These are phyloP conservation scores for Xenopus laevis DNA, from an alignment of 2,113 vertebrate species.

Conservation along the genomic window DNA sequence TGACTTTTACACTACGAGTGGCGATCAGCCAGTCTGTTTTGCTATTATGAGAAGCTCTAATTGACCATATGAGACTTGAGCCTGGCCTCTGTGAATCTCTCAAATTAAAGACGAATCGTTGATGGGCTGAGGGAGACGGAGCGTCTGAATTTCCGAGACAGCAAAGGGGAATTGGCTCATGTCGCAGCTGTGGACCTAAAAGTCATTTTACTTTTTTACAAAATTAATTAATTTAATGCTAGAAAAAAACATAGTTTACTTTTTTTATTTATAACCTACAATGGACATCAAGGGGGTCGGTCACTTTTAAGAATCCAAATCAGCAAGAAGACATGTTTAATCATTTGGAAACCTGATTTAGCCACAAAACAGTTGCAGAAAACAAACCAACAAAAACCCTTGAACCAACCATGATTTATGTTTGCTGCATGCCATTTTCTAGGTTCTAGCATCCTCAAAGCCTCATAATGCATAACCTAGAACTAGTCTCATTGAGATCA, in stretches of 20 bases:
- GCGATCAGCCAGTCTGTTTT: conserved; percentile 41
- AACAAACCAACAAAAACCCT: too few species aligned
- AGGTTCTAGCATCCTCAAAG: too few species aligned
- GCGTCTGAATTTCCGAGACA: conserved; percentile 31
- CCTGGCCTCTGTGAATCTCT: conserved; percentile 43
- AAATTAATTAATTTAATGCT: conserved; percentile 42
- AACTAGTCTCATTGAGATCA: too few species aligned
- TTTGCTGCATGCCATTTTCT: too few species aligned
- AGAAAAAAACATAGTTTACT: conserved; percentile 17
- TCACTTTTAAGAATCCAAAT: too few species aligned
- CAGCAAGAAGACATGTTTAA: too few species aligned
- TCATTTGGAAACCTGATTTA: too few species aligned
- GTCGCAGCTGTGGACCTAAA: conserved; percentile 37
- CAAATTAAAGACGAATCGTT: conserved; percentile 44
- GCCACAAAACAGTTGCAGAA: too few species aligned
- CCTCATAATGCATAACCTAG: too few species aligned
- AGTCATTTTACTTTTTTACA: conserved; percentile 32
- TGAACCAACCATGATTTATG: too few species aligned
- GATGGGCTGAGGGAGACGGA: conserved; percentile 41
- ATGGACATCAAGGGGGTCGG: too few species aligned
- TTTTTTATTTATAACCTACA: background rate
- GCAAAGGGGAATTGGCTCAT: conserved; percentile 38
- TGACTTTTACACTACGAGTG: conserved; percentile 34
- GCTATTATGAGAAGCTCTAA: conserved; percentile 42
- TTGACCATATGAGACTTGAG: conserved; percentile 46